Evolutionary conservation across 2,113 vertebrate species (phyloP).

Genomic region (Dendropsophus ebraccatus): DNA sequence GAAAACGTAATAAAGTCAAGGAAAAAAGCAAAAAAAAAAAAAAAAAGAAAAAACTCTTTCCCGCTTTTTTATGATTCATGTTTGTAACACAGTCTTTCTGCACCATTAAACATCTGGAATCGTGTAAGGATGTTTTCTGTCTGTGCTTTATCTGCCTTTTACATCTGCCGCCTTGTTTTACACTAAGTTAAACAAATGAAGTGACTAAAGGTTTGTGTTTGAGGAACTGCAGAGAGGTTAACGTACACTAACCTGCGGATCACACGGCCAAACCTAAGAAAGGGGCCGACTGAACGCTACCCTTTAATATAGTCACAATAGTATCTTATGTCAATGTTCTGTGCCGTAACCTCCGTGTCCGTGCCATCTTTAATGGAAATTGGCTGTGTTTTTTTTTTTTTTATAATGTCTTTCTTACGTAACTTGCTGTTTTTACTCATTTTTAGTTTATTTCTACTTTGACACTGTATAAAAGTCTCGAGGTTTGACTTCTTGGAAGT

Average conservation of each 20-base stretch:
- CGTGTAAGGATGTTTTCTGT: conserved; percentile 42
- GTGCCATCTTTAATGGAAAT: background rate
- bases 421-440: background rate
- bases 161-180: conserved; percentile 48
- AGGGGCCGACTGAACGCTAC: background rate
- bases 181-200: conserved; percentile 44
- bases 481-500: background rate
- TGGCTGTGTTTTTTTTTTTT: background rate
- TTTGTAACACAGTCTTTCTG: conserved; percentile 17
- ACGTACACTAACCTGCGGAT: background rate
- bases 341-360: background rate
- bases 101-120: conserved; percentile 48
- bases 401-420: background rate
- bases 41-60: background rate
- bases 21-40: background rate
- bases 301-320: background rate
- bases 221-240: background rate
- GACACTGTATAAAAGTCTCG: background rate
- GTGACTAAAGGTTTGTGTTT: conserved; percentile 14
- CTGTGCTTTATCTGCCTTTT: conserved; percentile 25
- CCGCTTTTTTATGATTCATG: background rate
- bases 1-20: background rate
- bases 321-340: background rate
- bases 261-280: background rate
- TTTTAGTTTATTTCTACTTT: background rate